Percentiles rank a stretch among this genome's conserved stretches.
phyloP scores from a whole-genome alignment of 2,113 vertebrate species.

The Cygnus atratus region DNA sequence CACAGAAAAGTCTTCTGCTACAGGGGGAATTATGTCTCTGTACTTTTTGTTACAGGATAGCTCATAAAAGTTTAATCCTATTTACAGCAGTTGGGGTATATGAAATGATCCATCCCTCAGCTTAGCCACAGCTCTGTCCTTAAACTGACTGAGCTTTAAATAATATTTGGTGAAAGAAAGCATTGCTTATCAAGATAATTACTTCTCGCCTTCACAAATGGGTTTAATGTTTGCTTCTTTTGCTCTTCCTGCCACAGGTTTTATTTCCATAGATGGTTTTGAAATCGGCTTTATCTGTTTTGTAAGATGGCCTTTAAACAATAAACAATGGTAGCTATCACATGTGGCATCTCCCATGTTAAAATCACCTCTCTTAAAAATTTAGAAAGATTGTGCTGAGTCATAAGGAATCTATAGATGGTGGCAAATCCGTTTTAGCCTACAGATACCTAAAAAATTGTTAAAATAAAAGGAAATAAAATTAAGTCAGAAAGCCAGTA shows the following conservation, averaged over 20 bases:
- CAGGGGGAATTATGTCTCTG: neutral
- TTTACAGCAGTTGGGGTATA: neutral
- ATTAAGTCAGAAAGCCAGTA: neutral
- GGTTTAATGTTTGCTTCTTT: neutral
- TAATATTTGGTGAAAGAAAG: neutral
- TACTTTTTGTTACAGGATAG: neutral
- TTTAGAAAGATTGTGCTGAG: neutral
- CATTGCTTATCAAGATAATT: neutral
- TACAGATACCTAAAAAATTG: neutral
- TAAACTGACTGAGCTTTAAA: neutral
- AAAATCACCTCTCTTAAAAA: neutral
- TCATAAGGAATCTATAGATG: neutral
- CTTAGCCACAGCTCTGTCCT: neutral
- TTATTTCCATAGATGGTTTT: neutral
- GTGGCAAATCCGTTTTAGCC: neutral
- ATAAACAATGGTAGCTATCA: neutral
- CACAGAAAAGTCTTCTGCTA: neutral
- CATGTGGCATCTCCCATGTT: neutral
- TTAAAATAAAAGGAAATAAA: neutral
- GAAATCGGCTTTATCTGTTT: neutral
- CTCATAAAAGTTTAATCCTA: neutral
- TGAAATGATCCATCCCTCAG: neutral
- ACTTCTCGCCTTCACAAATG: neutral
- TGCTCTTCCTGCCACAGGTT: neutral
- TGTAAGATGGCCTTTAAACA: neutral